phyloP scores from a whole-genome alignment of 1,140 invertebrate genomes.

The Drosophila pachea region DNA sequence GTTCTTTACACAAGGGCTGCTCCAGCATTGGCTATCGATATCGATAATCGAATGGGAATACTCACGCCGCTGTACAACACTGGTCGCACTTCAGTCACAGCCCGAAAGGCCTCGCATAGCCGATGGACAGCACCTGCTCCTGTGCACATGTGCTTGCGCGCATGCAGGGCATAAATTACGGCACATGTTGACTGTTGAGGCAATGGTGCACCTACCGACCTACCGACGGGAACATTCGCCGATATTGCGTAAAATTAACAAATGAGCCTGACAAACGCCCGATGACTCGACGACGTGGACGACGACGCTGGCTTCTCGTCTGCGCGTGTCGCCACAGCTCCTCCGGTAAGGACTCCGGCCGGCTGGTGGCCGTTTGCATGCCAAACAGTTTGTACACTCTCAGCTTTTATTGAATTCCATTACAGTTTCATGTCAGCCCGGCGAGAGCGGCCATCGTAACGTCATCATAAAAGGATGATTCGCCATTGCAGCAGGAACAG shows the following conservation, averaged over 20 bases:
- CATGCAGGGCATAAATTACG: constrained; percentile 55
- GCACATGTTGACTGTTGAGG: constrained; percentile 54
- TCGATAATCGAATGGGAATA: no score
- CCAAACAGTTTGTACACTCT: constrained; percentile 72
- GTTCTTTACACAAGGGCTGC: no score
- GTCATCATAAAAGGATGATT: constrained; percentile 63
- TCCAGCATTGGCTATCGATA: no score
- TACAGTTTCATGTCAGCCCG: constrained; percentile 68
- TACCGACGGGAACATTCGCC: constrained; percentile 14
- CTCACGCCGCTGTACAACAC: no score
- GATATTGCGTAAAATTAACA: constrained; percentile 72
- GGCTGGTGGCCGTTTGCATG: constrained; percentile 51
- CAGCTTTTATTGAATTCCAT: constrained; percentile 77
- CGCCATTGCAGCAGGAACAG: neutral
- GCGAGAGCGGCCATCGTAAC: constrained; percentile 39
- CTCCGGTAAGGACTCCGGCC: no score
- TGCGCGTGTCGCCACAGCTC: no score
- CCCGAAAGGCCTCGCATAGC: neutral
- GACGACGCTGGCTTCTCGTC: no score
- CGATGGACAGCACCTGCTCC: neutral
- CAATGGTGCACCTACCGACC: neutral
- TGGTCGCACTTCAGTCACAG: no score
- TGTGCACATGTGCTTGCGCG: neutral
- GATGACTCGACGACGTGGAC: constrained; percentile 34
- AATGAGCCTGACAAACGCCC: constrained; percentile 65